Base-by-base conservation (phyloP, 2,113 vertebrate species). In the Poeciliopsis prolifica region DNA sequence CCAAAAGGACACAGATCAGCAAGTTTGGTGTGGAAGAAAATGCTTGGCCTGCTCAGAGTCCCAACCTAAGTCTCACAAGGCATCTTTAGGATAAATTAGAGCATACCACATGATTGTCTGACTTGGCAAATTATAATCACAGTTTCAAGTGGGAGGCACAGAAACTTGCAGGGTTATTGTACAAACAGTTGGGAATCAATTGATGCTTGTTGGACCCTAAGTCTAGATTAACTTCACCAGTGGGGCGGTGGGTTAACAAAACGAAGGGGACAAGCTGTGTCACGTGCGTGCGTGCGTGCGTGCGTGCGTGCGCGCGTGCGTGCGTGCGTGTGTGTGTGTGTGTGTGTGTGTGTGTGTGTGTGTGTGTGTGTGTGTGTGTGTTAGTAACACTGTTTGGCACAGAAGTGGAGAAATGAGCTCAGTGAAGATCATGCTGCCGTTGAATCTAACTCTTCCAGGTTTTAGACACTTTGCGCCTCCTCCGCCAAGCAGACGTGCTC, bases 331-430 rank as follows among this genome's bases (percentile, higher is more conserved):
- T 10, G 9, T 81, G 62, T 70, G 67, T 37, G 35, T 10, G 35
- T 78, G 61, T 77, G 62, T 72, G 67, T 10, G 9, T 81, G 62
- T 70, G 67, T 37, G n/a, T n/a, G n/a, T n/a, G n/a, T n/a, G n/a
- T n/a, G n/a, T n/a, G n/a, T n/a, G 62, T 72, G 67, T 10, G 9
- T 81, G 62, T 70, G 67, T 37, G 35, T 10, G 35, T 78, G 61
- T 77, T 14, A 14, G 62, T n/a, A 14, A 31, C 66, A 44, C 68
- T 70, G 42, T 62, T n/a, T 33, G 11, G 60, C 66, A 77, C 81
- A 90, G 77, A 84, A 90, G 85, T 84, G 54, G 87, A 81, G 86
- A 92, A 93, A 88, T 85, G 65, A 88, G 85, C 89, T 88, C 74
- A 85, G 44, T 68, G 86, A 83, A 91, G 87, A 93, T 93, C 86